Percentiles rank a stretch among this genome's conserved stretches.
phyloP scores from a whole-genome alignment of 1,140 invertebrate species.

The Palaemon carinicauda region DNA sequence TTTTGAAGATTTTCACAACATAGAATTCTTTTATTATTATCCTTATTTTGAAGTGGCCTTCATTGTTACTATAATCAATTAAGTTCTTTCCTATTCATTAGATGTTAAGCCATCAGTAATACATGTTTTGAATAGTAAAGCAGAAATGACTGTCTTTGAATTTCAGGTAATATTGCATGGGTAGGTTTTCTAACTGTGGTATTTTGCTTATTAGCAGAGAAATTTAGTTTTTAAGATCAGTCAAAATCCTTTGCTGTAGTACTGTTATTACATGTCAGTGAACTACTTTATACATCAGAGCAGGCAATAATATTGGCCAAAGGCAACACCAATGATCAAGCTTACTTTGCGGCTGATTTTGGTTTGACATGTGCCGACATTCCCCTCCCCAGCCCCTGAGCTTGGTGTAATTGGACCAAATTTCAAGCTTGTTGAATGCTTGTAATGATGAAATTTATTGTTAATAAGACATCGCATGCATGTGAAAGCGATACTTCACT shows the following conservation, averaged over 20 bases:
- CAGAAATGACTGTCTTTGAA: slow-evolving; percentile 10
- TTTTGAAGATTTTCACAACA: slow-evolving; percentile 3
- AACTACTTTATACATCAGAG: slow-evolving; percentile 29
- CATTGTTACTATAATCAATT: neutral
- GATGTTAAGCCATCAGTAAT: neutral
- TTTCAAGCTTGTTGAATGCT: neutral
- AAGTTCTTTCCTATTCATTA: neutral
- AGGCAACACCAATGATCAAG: slow-evolving; percentile 47
- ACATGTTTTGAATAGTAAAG: slow-evolving; percentile 41
- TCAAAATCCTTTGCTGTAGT: no score
- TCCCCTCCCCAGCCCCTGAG: neutral
- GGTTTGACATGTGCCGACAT: slow-evolving; percentile 49
- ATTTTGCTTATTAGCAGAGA: neutral
- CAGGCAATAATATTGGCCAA: slow-evolving; percentile 37
- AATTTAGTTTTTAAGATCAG: neutral
- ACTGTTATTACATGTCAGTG: neutral
- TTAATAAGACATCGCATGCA: neutral
- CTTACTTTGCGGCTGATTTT: slow-evolving; percentile 39
- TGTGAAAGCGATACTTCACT: no score
- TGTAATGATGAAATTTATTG: slow-evolving; percentile 17
- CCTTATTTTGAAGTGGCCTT: neutral
- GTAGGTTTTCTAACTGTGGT: slow-evolving; percentile 27
- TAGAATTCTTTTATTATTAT: neutral
- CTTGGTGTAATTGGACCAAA: neutral
- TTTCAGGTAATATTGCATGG: slow-evolving; percentile 43